Evolutionary conservation across 2,888 invertebrate genomes (phyloP), one percentile per base, ranked within the genome.

Genomic region (Bugulina stolonifera): DNA sequence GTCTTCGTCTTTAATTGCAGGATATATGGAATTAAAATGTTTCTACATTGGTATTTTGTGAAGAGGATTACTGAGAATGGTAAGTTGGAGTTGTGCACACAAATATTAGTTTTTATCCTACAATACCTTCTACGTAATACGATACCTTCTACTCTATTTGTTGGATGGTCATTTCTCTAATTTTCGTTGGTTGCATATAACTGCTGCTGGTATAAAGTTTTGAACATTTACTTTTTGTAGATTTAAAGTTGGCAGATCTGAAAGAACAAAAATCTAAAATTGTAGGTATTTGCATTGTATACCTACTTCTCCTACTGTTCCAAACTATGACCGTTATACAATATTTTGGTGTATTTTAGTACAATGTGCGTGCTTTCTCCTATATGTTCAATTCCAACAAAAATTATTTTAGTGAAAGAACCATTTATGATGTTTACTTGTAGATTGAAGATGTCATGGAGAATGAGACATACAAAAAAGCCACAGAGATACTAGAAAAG

Each of bases 401-500:
- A n/a, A n/a, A n/a, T n/a, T n/a, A n/a, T n/a, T n/a, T n/a, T n/a
- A n/a, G n/a, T n/a, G n/a, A n/a, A n/a, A n/a, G n/a, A n/a, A n/a
- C n/a, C n/a, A n/a, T n/a, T n/a, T n/a, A n/a, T n/a, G 10, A 43
- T 43, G 43, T 43, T 10, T 10, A 43, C 18, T 32, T 64, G 18
- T 27, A 82, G 83, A 76, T 99, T 73, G 95, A 98, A 80, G 91
- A 93, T 81, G 96, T 99, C 43, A 96, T 93, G 90, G 96, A 98
- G 81, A 97, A 91, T 54, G 97, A 98, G 85, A 97, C 95, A 0
- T 99, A 96, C 83, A 98, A 97, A 75, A 84, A 91, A 79, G 94
- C 94, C 2, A 93, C 91, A 83, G 90, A 91, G 82, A 92, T 95
- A 77, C 86, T 95, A 73, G 91, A 93, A 83, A 92, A 91, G 82